Percentiles rank a stretch among this genome's conserved stretches.
These are phyloP conservation scores for Macrosteles quadrilineatus DNA, from an alignment of 1,140 invertebrate species.

Conservation along the genomic window DNA sequence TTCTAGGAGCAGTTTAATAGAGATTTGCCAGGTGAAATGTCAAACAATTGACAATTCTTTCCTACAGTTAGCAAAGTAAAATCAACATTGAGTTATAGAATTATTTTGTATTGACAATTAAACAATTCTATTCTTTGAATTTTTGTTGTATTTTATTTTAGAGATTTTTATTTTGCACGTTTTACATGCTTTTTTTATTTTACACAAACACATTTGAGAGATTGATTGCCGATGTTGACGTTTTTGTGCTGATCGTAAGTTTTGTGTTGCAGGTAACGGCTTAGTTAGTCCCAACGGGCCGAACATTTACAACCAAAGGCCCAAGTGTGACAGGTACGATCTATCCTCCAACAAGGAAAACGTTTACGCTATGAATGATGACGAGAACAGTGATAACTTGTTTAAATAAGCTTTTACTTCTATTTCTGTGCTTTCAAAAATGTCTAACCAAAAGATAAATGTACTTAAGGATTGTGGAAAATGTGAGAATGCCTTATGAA, in stretches of 20 bases:
- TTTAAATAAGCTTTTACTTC: conserved; percentile 1
- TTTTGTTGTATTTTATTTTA: not conserved
- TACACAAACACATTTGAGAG: not conserved
- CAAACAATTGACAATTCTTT: too few relatives aligned
- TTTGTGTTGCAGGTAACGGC: conserved; percentile 10
- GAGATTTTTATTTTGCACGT: not conserved
- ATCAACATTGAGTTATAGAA: too few relatives aligned
- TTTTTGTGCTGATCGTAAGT: not conserved
- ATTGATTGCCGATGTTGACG: not conserved
- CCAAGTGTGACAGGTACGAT: not conserved
- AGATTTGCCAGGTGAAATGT: too few relatives aligned
- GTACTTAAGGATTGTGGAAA: too few relatives aligned
- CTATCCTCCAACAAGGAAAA: conserved; percentile 7
- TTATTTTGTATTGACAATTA: not conserved
- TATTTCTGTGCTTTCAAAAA: too few relatives aligned
- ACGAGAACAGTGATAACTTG: conserved; percentile 9
- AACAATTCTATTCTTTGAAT: not conserved
- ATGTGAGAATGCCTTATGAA: too few relatives aligned
- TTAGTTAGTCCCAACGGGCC: not conserved
- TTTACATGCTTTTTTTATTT: not conserved
- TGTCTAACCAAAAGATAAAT: too few relatives aligned
- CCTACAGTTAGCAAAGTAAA: too few relatives aligned
- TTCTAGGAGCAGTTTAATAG: too few relatives aligned
- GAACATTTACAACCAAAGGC: not conserved
- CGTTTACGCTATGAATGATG: not conserved